Evolutionary conservation across 2,888 invertebrate species (phyloP), one percentile per base, ranked within the genome.

Genomic region (Prostheceraeus crozeri): DNA sequence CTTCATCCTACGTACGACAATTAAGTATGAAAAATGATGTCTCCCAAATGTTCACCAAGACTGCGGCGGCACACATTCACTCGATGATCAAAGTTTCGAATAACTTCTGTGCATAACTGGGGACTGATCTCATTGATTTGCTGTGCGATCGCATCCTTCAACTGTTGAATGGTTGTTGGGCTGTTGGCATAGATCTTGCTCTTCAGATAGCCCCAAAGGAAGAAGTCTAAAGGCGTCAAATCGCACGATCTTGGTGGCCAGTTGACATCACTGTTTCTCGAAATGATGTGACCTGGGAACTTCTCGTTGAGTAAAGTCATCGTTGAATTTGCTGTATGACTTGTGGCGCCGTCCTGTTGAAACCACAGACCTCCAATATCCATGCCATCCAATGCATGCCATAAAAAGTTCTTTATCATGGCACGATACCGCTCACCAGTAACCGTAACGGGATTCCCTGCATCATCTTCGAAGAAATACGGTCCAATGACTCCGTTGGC

Each of bases 401-500:
- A 10, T 33, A 33, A 33, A 33, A 33, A 33, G 10, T 33, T 33
- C 10, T n/a, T 33, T 33, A 33, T 11, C 33, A 33, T 33, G 33
- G 10, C 33, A n/a, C 33, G 33, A 33, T 33, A 33, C 10, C 33
- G n/a, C 10, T 10, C n/a, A 33, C 33, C 33, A 33, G 10, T 10
- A 33, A 33, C 33, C 33, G 33, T 33, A 11, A 33, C 19, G 8
- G 8, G 10, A n/a, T 45, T n/a, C 10, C 14, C 14, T 14, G 8
- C 68, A 27, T 68, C 68, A 61, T 73, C 67, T 71, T 72, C 67
- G 48, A 65, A 69, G 58, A 73, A 71, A 56, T 68, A 70, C 33
- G 71, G 72, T 40, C 70, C 71, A 64, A 73, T 72, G 56, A 73
- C 66, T 62, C 70, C 71, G 57, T 67, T 69, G 66, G 67, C 65